Conservation (phyloP, 2,888 invertebrate species). For the Ceratothoa steindachneri region DNA sequence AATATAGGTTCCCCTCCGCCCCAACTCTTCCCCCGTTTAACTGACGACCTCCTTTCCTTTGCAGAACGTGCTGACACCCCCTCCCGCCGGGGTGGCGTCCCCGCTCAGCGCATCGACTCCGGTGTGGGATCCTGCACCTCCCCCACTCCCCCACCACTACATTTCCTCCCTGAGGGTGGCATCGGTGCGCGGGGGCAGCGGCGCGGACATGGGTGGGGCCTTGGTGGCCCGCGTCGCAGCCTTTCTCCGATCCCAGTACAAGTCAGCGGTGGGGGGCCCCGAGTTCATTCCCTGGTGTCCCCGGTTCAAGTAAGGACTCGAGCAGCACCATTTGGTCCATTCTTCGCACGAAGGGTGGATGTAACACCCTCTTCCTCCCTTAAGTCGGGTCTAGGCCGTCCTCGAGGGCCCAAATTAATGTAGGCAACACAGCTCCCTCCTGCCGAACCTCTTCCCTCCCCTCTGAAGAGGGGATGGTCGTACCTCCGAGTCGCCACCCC, state of each 20-base stretch:
- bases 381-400: too few species aligned
- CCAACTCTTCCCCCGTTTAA: too few species aligned
- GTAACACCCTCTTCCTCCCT: too few species aligned
- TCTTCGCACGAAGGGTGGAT: neutral
- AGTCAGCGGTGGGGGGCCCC: constrained; percentile 29
- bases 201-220: constrained; percentile 46
- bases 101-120: neutral
- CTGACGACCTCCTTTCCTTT: neutral
- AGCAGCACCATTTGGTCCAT: neutral
- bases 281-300: constrained; percentile 42
- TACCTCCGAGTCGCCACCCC: too few species aligned
- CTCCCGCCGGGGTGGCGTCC: neutral
- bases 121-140: neutral
- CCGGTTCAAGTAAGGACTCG: constrained; percentile 34
- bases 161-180: constrained; percentile 45
- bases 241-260: constrained; percentile 45
- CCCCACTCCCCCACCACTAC: constrained; percentile 41
- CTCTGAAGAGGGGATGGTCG: too few species aligned
- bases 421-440: too few species aligned
- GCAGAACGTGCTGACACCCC: neutral
- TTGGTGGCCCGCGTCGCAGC: constrained; percentile 43
- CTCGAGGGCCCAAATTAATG: too few species aligned
- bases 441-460: too few species aligned
- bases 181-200: constrained; percentile 42
- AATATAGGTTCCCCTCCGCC: too few species aligned